These are phyloP conservation scores for Chydorus sphaericus DNA, from an alignment of 2,888 invertebrate species.

Conservation along the genomic window DNA sequence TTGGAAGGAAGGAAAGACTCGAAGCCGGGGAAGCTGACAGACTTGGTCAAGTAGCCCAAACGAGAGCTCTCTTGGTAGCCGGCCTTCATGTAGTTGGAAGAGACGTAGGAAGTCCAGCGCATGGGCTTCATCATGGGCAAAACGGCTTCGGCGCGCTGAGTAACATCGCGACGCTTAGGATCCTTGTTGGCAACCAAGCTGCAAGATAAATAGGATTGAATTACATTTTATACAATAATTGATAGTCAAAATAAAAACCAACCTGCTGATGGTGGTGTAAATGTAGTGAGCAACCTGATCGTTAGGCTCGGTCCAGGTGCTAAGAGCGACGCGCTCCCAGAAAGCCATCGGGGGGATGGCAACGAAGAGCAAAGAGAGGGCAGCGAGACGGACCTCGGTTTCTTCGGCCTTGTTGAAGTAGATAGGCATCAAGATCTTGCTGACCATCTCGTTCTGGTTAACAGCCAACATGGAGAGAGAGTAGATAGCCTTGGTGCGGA, in stretches of 20 bases:
- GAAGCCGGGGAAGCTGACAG: conserved; percentile 5
- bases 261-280: conserved; percentile 21
- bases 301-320: conserved; percentile 25
- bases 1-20: conserved; percentile 10
- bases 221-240: no score
- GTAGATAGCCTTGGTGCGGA: conserved; percentile 15
- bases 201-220: no score
- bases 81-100: conserved; percentile 9
- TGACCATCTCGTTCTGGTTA: conserved; percentile 16
- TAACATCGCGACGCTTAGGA: conserved; percentile 3
- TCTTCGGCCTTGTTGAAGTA: conserved; percentile 25
- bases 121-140: conserved; percentile 20
- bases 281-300: conserved; percentile 26
- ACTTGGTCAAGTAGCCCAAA: conserved; percentile 8
- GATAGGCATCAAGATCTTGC: conserved; percentile 24
- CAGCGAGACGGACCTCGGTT: conserved; percentile 25
- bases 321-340: conserved; percentile 27
- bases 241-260: neutral
- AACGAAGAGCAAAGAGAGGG: conserved; percentile 25
- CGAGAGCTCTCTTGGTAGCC: conserved; percentile 9
- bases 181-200: conserved; percentile 7
- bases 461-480: conserved; percentile 12
- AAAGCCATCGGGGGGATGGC: conserved; percentile 24
- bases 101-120: conserved; percentile 10
- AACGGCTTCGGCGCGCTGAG: conserved; percentile 20